Base-by-base conservation (phyloP, 2,113 vertebrate genomes). In the Pangasianodon hypophthalmus region DNA sequence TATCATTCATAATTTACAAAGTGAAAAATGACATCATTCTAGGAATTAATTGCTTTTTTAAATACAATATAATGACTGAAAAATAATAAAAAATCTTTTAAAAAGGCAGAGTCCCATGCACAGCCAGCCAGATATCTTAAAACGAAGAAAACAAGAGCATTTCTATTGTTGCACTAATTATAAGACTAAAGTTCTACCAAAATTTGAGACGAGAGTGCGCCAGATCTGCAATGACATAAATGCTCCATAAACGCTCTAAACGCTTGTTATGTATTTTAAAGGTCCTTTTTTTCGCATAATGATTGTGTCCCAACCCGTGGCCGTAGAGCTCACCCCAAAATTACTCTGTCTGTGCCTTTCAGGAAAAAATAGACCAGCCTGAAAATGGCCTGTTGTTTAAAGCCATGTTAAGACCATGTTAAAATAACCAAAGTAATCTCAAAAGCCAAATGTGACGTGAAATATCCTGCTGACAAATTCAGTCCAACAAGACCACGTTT, bases 101-200 rank as follows among this genome's bases (percentile, higher is more conserved):
- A 16, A 41, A 44, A 85, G 18, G 67, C 24, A 29, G 24, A 37
- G 10, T 11, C 29, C 19, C 19, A 16, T 18, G 77, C 44, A 81
- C 50, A 67, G 62, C 44, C 21, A 41, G 86, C 14, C 79, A 79
- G 60, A 71, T 60, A 8, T 83, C 19, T 80, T 85, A 85, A 79
- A 80, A 67, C 6, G 11, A 54, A 58, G 9, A 29, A 14, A 75
- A 52, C 54, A 6, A 5, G 41, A 81, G 52, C 19, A 84, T 46
- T 64, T 82, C 60, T 54, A 90, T 87, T 89, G 48, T 88, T 50
- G 8, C 4, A 87, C 79, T 50, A 88, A 90, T 84, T 50, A 92
- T 73, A 91, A 94, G 88, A 92, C 93, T 90, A 86, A 67, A 80
- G 88, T 56, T 87, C 18, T 60, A 93, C 91, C 93, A 92, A 94